Evolutionary conservation across 1,140 invertebrate species (phyloP).

Genomic region (Drosophila sp.): DNA sequence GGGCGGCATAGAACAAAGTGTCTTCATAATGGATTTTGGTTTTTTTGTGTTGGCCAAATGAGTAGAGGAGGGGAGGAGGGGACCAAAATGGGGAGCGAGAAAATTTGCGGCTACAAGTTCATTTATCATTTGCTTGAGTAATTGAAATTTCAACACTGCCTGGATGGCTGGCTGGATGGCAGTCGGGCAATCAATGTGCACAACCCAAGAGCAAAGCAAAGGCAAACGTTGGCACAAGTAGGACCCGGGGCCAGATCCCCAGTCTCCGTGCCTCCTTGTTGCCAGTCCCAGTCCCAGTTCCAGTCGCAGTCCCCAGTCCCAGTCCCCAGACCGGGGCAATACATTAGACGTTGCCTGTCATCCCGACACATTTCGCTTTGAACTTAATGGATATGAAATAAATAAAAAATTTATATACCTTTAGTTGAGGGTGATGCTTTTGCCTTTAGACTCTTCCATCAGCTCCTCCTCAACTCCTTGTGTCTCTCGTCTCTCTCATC

Average conservation of each 20-base stretch:
- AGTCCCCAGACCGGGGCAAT: conserved; percentile 50
- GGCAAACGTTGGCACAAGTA: conserved; percentile 4
- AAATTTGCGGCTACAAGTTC: conserved; percentile 79
- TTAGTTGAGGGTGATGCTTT: conserved; percentile 33
- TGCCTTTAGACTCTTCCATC: neutral
- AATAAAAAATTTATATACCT: conserved; percentile 75
- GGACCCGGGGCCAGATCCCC: conserved; percentile 14
- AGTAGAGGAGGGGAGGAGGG: neutral
- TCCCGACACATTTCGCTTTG: conserved; percentile 74
- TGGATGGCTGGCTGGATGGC: conserved; percentile 6
- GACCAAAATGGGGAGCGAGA: conserved; percentile 63
- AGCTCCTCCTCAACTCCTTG: no score
- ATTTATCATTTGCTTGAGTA: conserved; percentile 81
- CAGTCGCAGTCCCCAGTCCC: neutral
- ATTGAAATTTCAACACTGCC: conserved; percentile 74
- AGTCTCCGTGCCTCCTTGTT: neutral
- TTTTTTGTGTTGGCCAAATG: conserved; percentile 12
- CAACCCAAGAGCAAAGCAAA: conserved; percentile 22
- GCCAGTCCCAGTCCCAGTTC: conserved; percentile 1
- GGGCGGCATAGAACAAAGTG: conserved; percentile 56
- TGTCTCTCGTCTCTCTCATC: neutral
- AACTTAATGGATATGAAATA: conserved; percentile 81
- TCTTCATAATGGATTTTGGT: conserved; percentile 76
- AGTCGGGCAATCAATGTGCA: conserved; percentile 56
- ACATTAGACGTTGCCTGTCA: conserved; percentile 64